These are phyloP conservation scores for Oryzias curvinotus DNA, from an alignment of 2,113 vertebrate genomes.

Conservation along the genomic window DNA sequence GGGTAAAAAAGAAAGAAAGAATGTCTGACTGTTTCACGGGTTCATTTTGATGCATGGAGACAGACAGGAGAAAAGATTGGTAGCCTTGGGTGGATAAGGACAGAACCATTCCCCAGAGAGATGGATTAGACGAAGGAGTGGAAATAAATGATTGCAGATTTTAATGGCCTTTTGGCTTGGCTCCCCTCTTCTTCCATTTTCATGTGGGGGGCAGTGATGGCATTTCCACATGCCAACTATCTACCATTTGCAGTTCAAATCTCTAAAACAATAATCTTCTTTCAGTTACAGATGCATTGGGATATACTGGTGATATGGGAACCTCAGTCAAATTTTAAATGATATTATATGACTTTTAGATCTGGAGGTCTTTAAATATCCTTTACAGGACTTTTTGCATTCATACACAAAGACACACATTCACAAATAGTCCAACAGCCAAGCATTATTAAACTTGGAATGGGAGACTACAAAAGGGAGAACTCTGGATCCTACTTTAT, in stretches of 20 bases:
- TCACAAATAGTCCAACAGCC: background rate
- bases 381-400: background rate
- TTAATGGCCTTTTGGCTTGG: constrained; percentile 83
- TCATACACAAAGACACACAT: background rate
- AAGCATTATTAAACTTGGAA: background rate
- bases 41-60: constrained; percentile 80
- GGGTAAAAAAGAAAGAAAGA: constrained; percentile 53
- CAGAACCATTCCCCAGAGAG: constrained; percentile 81
- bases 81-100: constrained; percentile 84
- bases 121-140: constrained; percentile 80
- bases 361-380: constrained; percentile 13
- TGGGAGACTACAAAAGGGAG: background rate
- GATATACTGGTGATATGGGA: constrained; percentile 24
- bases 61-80: constrained; percentile 80
- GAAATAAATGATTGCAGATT: constrained; percentile 82
- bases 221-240: constrained; percentile 67
- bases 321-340: constrained; percentile 11
- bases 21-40: constrained; percentile 71
- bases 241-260: constrained; percentile 50
- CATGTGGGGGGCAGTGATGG: constrained; percentile 54
- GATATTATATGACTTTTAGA: constrained; percentile 19
- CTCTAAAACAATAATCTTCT: constrained; percentile 49
- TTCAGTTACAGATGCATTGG: constrained; percentile 21
- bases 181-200: constrained; percentile 57
- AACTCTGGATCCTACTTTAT: background rate